Evolutionary conservation across 2,888 invertebrate species (phyloP), one percentile per base, ranked within the genome.

Genomic region (Scaptomyza reducta): DNA sequence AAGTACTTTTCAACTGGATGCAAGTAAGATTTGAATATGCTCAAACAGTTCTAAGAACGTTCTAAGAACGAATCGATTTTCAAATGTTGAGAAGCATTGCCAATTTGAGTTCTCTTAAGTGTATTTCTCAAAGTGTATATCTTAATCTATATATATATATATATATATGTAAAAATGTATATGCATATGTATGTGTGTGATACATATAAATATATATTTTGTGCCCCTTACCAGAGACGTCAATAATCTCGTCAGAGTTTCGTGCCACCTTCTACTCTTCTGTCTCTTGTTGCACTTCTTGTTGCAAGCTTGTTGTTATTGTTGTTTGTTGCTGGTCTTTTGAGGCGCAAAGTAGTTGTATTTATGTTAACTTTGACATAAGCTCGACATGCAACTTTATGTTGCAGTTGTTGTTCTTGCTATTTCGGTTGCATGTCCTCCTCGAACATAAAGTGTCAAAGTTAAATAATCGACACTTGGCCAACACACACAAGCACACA

Each of bases 281-380:
- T 3, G 9, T n/a, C 46, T n/a, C 45, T 50, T 9, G 11, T 38
- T 51, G 18, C 53, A 11, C 18, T 42, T 64, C 40, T 40, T 64
- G 51, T 50, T 60, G 53, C n/a, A 16, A 38, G 42, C 44, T 31
- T 35, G 33, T n/a, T 22, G 47, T 3, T 33, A 10, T 47, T 47
- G 49, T n/a, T 35, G 49, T n/a, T 18, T 33, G 47, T 22, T 50
- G n/a, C 2, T 50, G 22, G 22, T 50, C 22, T 33, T 50, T 38
- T 49, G 69, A 66, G 79, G 81, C 76, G 63, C 76, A 85, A 85
- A 84, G 73, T 78, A 76, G 76, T 79, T 74, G 88, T 84, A 86
- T 88, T 86, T 84, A 87, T 88, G 88, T 87, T 87, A 76, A 74
- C 73, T 81, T 81, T 88, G 88, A 88, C 88, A 87, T 76, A 84